Percentiles rank a stretch among this genome's conserved stretches.
phyloP scores from a whole-genome alignment of 2,113 vertebrate species.

The Emberiza fucata region DNA sequence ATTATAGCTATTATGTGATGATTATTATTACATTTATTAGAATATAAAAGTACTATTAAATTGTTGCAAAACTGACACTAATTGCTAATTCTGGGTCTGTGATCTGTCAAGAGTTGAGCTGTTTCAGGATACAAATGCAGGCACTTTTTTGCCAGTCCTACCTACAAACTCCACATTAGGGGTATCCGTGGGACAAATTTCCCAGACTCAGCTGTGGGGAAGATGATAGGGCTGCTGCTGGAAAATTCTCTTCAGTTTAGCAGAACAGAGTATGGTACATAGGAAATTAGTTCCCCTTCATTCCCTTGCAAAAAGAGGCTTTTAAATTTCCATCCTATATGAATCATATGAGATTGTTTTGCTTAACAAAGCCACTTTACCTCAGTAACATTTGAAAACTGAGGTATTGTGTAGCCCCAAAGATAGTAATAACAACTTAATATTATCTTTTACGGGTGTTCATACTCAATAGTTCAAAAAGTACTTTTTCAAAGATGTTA shows the following conservation, averaged over 20 bases:
- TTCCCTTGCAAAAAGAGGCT: not conserved
- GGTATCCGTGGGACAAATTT: not conserved
- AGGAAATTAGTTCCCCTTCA: not conserved
- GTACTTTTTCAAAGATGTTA: not conserved
- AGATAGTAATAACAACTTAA: not conserved
- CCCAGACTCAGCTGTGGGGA: not conserved
- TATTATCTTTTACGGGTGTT: not conserved
- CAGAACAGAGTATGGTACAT: not conserved
- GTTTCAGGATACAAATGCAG: not conserved
- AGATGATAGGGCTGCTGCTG: not conserved
- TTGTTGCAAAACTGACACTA: not conserved
- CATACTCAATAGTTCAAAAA: not conserved
- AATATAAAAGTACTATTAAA: not conserved
- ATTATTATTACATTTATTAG: not conserved
- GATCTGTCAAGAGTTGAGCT: not conserved
- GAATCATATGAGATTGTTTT: not conserved
- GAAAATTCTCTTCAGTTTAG: not conserved
- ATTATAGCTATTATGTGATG: not conserved
- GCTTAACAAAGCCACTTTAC: not conserved
- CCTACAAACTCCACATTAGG: not conserved
- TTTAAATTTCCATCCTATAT: not conserved
- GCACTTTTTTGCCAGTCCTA: not conserved
- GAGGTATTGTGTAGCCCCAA: not conserved
- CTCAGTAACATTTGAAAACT: not conserved
- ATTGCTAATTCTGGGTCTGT: not conserved